phyloP scores from a whole-genome alignment of 2,797 vertebrate species.

The Gorsachius magnificus region DNA sequence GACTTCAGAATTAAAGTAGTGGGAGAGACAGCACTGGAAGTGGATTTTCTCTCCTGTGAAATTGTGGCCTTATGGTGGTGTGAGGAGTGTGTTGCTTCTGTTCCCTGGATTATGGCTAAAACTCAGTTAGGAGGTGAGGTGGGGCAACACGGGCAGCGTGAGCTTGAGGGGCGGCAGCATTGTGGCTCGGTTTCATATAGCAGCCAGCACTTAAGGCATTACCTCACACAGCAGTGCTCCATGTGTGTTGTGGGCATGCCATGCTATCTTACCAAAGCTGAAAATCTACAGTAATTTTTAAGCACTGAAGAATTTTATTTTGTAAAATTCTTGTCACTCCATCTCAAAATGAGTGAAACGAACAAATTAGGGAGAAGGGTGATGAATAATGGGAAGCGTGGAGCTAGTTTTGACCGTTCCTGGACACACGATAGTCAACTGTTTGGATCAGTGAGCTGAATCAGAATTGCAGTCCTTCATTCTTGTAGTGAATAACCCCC shows the following conservation, averaged over 20 bases:
- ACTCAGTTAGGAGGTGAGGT: neutral
- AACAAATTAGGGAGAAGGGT: neutral
- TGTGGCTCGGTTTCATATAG: neutral
- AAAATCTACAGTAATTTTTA: neutral
- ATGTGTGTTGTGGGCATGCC: fast-evolving
- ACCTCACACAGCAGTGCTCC: neutral
- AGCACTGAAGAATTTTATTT: neutral
- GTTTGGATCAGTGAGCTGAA: neutral
- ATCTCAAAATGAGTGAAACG: neutral
- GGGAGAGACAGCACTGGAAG: neutral
- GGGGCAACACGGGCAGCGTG: neutral
- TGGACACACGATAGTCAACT: fast-evolving
- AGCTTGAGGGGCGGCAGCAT: too few species aligned
- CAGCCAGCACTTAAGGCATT: neutral
- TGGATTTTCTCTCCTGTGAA: neutral
- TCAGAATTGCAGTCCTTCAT: neutral
- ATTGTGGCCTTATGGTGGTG: neutral
- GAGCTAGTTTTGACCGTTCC: neutral
- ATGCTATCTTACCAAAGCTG: neutral
- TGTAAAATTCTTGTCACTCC: neutral
- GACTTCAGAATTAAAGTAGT: neutral
- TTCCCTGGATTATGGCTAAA: neutral
- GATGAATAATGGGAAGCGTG: neutral
- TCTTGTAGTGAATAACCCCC: neutral
- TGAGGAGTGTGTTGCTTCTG: neutral